Evolutionary conservation across 2,113 vertebrate genomes (phyloP).

Genomic region (Asarcornis scutulata): DNA sequence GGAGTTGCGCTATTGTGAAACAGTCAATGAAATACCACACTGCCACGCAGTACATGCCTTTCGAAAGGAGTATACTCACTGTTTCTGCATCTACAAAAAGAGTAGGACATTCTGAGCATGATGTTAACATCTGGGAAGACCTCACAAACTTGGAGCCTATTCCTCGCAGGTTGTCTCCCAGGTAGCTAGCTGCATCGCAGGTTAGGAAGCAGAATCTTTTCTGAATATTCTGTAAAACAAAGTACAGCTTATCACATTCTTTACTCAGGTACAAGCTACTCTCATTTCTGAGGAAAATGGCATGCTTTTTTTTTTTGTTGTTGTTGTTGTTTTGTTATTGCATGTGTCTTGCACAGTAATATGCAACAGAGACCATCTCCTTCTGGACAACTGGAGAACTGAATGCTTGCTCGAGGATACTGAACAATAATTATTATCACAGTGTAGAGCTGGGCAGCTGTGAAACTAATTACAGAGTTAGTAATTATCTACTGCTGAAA

Average conservation of each 20-base stretch:
- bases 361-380: neutral
- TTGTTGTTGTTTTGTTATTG: too few species aligned
- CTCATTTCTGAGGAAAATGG: neutral
- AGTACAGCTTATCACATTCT: neutral
- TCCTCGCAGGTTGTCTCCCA: constrained; percentile 92
- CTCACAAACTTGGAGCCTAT: constrained; percentile 96
- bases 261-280: neutral
- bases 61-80: constrained; percentile 78
- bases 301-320: neutral
- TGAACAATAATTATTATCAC: neutral
- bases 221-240: constrained; percentile 91
- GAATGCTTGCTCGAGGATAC: neutral
- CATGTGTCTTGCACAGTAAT: neutral
- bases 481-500: neutral
- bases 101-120: constrained; percentile 95
- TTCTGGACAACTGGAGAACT: neutral
- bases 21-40: neutral
- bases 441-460: neutral
- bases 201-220: constrained; percentile 96
- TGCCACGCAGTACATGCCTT: neutral
- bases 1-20: neutral
- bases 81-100: constrained; percentile 98
- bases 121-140: constrained; percentile 95
- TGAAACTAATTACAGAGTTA: neutral
- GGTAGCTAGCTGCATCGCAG: constrained; percentile 91